Conservation (phyloP, 2,888 invertebrate species). For the Helleia helle region DNA sequence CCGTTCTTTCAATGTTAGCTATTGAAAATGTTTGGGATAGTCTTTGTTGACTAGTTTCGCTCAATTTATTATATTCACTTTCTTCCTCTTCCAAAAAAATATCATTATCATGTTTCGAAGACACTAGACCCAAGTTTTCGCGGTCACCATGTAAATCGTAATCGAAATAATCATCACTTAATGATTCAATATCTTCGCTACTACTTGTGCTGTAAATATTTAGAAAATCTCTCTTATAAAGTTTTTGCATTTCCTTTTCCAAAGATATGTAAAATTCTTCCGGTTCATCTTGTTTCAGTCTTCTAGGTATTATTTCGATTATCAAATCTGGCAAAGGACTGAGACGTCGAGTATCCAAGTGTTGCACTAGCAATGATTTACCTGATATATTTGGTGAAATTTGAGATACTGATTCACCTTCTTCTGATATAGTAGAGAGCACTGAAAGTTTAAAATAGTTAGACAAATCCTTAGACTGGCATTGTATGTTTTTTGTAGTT, state of each 20-base stretch:
- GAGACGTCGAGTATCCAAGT: background rate
- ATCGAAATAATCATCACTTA: background rate
- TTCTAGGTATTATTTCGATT: constrained; percentile 12
- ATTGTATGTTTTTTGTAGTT: no score
- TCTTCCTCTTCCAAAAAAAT: no score
- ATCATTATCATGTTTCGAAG: no score
- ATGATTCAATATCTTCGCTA: background rate
- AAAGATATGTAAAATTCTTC: constrained; percentile 13
- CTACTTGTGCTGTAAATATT: background rate
- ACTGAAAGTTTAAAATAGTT: constrained; percentile 10
- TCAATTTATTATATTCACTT: no score
- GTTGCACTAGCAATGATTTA: background rate
- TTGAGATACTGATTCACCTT: constrained; percentile 7
- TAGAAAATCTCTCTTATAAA: constrained; percentile 12
- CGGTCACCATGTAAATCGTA: background rate
- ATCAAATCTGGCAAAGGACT: constrained; percentile 16
- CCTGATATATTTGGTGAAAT: background rate
- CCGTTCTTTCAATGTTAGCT: no score
- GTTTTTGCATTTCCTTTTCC: constrained; percentile 13
- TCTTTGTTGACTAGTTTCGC: no score
- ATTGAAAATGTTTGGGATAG: no score
- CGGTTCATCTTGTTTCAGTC: constrained; percentile 10
- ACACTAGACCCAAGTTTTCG: no score
- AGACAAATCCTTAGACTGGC: no score
- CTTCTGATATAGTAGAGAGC: constrained; percentile 8